Base-by-base conservation (phyloP, 2,888 invertebrate genomes). In the Limnephilus marmoratus region DNA sequence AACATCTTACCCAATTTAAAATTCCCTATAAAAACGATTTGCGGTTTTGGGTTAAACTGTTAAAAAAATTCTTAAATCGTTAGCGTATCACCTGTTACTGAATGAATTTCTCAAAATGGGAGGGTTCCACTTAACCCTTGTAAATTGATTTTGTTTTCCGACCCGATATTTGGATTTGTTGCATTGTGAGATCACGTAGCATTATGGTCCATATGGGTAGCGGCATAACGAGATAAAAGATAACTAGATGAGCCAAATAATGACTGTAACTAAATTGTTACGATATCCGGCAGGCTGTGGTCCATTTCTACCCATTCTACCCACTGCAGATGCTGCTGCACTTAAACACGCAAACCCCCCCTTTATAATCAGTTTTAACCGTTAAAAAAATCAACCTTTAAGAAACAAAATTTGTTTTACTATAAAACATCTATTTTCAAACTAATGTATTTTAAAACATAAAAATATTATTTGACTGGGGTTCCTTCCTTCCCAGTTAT, bases 141-240 rank as follows among this genome's bases (percentile, higher is more conserved):
- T 87, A 68, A 87, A 87, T 87, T 53, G 87, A 87, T 87, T 87
- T 68, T 49, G 85, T 49, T 87, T 53, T 68, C 15, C 34, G 15
- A 34, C 31, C 34, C 82, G 13, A 82, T 82, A 82, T 82, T 18
- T 82, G 15, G 82, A 34, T 37, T 31, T 37, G 34, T 34, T 53
- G 68, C 29, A 15, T 31, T 87, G 68, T 68, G 45, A 31, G 37
- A 86, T 53, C 87, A 53, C 53, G 87, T 53, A 87, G 68, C 24
- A 68, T 9, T 68, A 68, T 24, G 68, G 68, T 68, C 53, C 87
- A 87, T 53, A 29, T 49, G 87, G 87, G 87, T 31, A 87, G 68
- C 87, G 53, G 87, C 68, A 87, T 49, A 87, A 53, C 87, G 87
- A 53, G 49, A 49, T 87, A 5, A 45, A 41, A 68, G 68, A 68